Evolutionary conservation across 1,140 invertebrate genomes (phyloP).

Genomic region (Wiebesia pumilae): DNA sequence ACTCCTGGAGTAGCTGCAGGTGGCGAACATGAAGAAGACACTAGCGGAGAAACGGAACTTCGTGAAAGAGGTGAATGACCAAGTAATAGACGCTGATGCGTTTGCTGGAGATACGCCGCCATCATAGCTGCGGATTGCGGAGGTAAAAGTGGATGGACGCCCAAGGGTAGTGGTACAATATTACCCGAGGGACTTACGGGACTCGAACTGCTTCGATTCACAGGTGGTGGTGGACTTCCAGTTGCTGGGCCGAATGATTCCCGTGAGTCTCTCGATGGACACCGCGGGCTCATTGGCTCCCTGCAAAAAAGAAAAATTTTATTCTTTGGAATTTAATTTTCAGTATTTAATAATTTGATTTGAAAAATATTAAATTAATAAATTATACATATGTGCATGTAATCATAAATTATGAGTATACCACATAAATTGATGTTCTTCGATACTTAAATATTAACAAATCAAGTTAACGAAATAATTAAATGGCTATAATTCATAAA

Average conservation of each 20-base stretch:
- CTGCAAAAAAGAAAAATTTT: conserved; percentile 77
- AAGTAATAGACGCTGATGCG: conserved; percentile 83
- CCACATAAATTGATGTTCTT: too few relatives aligned
- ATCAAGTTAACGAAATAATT: too few relatives aligned
- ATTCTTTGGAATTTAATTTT: too few relatives aligned
- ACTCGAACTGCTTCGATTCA: conserved; percentile 74
- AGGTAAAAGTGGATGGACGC: conserved; percentile 78
- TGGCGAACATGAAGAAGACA: conserved; percentile 78
- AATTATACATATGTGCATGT: too few relatives aligned
- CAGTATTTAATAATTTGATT: too few relatives aligned
- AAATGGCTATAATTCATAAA: too few relatives aligned
- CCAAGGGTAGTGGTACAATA: conserved; percentile 71
- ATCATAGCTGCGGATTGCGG: conserved; percentile 84
- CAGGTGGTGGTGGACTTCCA: conserved; percentile 79
- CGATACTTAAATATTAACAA: too few relatives aligned
- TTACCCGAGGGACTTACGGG: conserved; percentile 72
- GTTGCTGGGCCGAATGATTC: conserved; percentile 77
- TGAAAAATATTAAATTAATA: too few relatives aligned
- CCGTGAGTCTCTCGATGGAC: conserved; percentile 85
- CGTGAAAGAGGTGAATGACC: conserved; percentile 82
- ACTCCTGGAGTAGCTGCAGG: conserved; percentile 73
- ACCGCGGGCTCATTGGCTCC: conserved; percentile 84
- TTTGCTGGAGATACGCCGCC: conserved; percentile 84
- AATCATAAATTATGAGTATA: too few relatives aligned
- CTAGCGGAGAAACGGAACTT: conserved; percentile 77